Conservation (phyloP, 2,113 vertebrate species). For the Bostrychus sinensis region DNA sequence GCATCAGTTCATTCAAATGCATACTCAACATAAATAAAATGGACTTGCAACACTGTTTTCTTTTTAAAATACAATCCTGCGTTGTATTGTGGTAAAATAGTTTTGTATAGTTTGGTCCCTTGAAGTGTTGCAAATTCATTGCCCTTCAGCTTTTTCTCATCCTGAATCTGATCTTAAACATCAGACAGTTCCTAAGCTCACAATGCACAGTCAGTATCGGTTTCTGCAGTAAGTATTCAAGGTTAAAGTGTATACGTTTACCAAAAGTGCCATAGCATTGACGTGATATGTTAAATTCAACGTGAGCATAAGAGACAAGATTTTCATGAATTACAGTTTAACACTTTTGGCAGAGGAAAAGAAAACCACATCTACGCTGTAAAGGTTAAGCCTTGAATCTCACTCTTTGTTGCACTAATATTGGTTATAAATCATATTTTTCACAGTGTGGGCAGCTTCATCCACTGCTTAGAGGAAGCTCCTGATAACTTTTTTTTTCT, state of each 20-base stretch:
- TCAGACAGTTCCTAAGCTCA: background rate
- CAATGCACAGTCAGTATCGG: background rate
- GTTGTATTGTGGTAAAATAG: background rate
- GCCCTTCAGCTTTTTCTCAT: background rate
- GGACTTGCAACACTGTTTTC: background rate
- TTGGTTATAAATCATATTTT: background rate
- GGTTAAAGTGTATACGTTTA: background rate
- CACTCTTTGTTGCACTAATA: background rate
- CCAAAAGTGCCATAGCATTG: background rate
- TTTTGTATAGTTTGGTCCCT: background rate
- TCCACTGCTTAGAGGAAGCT: background rate
- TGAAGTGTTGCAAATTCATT: background rate
- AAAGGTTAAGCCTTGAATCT: conserved; percentile 7
- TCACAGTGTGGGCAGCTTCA: background rate
- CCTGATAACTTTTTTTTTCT: background rate
- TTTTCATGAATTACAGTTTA: background rate
- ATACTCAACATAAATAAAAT: background rate
- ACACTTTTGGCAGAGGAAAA: background rate
- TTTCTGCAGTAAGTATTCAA: background rate
- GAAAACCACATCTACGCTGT: background rate
- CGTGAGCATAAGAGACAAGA: background rate
- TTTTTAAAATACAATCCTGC: background rate
- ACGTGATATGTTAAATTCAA: background rate
- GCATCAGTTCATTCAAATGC: no score
- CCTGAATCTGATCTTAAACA: background rate